Percentiles rank a stretch among this genome's conserved stretches.
These are phyloP conservation scores for Pseudoatta argentina DNA, from an alignment of 1,140 invertebrate genomes.

Conservation along the genomic window DNA sequence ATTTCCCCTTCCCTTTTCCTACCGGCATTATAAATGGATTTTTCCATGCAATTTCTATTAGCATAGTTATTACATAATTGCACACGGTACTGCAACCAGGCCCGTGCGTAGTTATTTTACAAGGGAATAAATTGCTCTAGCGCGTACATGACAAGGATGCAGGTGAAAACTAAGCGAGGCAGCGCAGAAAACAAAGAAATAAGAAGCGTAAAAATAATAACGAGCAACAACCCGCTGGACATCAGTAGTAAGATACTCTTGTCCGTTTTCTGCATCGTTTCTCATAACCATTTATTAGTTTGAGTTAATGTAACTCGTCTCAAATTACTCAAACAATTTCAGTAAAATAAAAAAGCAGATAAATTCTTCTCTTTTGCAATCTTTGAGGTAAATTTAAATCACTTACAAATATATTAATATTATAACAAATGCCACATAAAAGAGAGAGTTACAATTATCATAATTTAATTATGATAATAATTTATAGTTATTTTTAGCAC, in stretches of 20 bases:
- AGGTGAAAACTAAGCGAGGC: slow-evolving; percentile 7
- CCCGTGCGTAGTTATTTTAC: slow-evolving; percentile 76
- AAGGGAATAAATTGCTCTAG: slow-evolving; percentile 67
- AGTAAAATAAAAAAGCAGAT: background rate
- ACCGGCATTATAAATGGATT: slow-evolving; percentile 79
- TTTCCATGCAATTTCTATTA: slow-evolving; percentile 85
- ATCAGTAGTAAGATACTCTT: slow-evolving; percentile 2
- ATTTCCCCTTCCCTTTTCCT: slow-evolving; percentile 10
- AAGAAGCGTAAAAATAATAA: slow-evolving; percentile 37
- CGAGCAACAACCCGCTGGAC: background rate
- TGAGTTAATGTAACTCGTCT: background rate
- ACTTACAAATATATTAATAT: background rate
- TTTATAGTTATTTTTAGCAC: too few relatives aligned
- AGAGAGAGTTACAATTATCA: too few relatives aligned
- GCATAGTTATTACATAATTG: slow-evolving; percentile 85
- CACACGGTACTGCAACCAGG: slow-evolving; percentile 73
- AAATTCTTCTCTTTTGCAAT: background rate
- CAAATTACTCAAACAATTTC: background rate
- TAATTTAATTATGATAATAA: too few relatives aligned
- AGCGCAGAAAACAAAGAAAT: slow-evolving; percentile 23
- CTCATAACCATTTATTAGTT: background rate
- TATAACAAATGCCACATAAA: background rate
- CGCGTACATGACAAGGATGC: slow-evolving; percentile 5
- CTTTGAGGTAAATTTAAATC: slow-evolving; percentile 1
- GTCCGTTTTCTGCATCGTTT: background rate